Percentiles rank a stretch among this genome's conserved stretches.
phyloP scores from a whole-genome alignment of 2,888 invertebrate genomes.

The Byasa hedistus region DNA sequence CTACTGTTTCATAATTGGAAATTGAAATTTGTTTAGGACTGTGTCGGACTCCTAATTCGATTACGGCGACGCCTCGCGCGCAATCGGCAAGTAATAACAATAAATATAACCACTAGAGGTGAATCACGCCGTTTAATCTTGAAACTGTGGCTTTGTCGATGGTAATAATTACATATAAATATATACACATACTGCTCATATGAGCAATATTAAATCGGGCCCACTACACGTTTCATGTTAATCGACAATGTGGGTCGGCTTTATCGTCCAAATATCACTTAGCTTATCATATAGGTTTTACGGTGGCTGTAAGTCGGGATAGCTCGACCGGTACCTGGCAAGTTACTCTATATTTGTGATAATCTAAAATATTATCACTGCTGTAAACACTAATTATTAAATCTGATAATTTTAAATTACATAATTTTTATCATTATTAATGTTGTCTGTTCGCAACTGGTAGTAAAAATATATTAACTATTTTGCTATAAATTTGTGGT shows the following conservation, averaged over 20 bases:
- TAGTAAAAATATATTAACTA: no score
- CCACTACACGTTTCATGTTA: constrained; percentile 14
- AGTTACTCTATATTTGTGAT: constrained; percentile 31
- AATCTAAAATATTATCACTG: constrained; percentile 23
- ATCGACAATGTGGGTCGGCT: constrained; percentile 18
- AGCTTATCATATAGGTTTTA: constrained; percentile 37
- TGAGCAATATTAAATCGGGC: background rate
- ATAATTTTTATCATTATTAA: background rate
- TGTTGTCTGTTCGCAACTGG: background rate
- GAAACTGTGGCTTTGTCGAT: constrained; percentile 39
- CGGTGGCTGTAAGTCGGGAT: constrained; percentile 32
- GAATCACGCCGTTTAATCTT: constrained; percentile 51
- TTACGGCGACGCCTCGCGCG: constrained; percentile 61
- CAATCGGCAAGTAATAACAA: constrained; percentile 68
- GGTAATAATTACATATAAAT: constrained; percentile 19
- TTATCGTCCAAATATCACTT: constrained; percentile 28
- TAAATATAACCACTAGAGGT: constrained; percentile 64
- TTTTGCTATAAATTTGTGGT: no score
- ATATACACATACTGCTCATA: background rate
- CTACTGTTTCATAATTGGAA: constrained; percentile 72
- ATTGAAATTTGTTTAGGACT: constrained; percentile 79
- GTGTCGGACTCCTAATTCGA: constrained; percentile 68
- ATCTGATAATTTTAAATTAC: background rate
- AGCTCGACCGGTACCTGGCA: constrained; percentile 35
- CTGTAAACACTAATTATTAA: background rate